Percentiles rank a stretch among this genome's conserved stretches.
phyloP scores from a whole-genome alignment of 2,113 vertebrate species.

The Pampusana beccarii region DNA sequence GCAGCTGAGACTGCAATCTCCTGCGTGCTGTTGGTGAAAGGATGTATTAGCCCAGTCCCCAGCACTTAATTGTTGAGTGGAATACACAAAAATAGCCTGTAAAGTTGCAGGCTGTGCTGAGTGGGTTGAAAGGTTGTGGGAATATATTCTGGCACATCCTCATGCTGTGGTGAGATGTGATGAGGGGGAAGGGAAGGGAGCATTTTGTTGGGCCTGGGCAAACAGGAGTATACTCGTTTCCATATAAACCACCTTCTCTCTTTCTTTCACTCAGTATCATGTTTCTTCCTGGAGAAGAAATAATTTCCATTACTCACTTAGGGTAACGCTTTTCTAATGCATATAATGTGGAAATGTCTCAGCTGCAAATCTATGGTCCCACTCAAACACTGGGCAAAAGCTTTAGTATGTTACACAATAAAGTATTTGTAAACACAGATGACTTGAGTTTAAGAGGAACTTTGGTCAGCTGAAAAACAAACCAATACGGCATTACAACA shows the following conservation, averaged over 20 bases:
- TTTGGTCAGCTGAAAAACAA: conserved; percentile 19
- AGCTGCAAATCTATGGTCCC: not conserved
- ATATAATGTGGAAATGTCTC: not conserved
- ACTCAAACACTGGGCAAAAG: not conserved
- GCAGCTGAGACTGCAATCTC: conserved; percentile 13
- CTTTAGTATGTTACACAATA: conserved; percentile 8
- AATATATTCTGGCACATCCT: conserved; percentile 54
- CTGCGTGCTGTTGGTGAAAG: not conserved
- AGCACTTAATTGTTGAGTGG: conserved; percentile 23
- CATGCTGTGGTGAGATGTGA: not conserved
- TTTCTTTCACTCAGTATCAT: not conserved
- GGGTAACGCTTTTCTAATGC: not conserved
- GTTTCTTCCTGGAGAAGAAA: conserved; percentile 41
- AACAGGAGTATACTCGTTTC: not conserved
- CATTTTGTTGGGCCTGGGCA: not conserved
- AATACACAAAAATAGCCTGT: conserved; percentile 46
- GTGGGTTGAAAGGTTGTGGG: conserved; percentile 66
- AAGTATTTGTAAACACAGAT: conserved; percentile 41
- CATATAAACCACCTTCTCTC: conserved; percentile 3
- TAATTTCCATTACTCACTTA: conserved; percentile 24
- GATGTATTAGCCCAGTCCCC: conserved; percentile 12
- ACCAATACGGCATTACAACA: not conserved
- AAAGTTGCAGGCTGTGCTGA: conserved; percentile 34
- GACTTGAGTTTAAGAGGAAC: conserved; percentile 2
- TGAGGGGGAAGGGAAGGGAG: not conserved